phyloP scores from a whole-genome alignment of 2,888 invertebrate species.

The Agrochola lota region DNA sequence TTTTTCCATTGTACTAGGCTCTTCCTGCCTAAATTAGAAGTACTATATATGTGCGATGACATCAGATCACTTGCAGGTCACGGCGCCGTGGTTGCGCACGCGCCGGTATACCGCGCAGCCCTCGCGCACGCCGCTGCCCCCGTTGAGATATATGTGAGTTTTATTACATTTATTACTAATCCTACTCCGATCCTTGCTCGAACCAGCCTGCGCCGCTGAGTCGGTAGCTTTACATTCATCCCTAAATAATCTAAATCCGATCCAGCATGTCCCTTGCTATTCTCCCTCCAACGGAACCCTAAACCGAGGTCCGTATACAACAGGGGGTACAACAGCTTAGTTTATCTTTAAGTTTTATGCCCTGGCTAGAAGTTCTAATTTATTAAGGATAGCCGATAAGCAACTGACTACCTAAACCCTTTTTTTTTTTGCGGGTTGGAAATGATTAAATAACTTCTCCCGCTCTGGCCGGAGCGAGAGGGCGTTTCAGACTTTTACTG shows the following conservation, averaged over 20 bases:
- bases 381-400: neutral
- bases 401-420: no score
- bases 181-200: no score
- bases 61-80: slow-evolving; percentile 77
- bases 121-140: slow-evolving; percentile 86
- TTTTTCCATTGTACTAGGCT: neutral
- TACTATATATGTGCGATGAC: slow-evolving; percentile 40
- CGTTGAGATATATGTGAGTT: slow-evolving; percentile 89
- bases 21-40: neutral
- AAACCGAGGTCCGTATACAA: no score
- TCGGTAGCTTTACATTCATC: neutral
- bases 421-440: no score
- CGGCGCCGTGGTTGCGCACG: slow-evolving; percentile 83
- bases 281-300: accelerated
- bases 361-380: neutral
- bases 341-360: no score
- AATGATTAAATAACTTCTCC: no score
- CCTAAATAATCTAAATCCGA: neutral
- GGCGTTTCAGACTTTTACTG: no score
- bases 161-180: neutral
- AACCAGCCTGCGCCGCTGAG: neutral
- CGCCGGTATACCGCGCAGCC: slow-evolving; percentile 78
- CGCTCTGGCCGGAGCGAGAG: no score
- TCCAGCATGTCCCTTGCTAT: no score
- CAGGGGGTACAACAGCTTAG: neutral